Base-by-base conservation (phyloP, 2,888 invertebrate species). In the Patella caerulea region DNA sequence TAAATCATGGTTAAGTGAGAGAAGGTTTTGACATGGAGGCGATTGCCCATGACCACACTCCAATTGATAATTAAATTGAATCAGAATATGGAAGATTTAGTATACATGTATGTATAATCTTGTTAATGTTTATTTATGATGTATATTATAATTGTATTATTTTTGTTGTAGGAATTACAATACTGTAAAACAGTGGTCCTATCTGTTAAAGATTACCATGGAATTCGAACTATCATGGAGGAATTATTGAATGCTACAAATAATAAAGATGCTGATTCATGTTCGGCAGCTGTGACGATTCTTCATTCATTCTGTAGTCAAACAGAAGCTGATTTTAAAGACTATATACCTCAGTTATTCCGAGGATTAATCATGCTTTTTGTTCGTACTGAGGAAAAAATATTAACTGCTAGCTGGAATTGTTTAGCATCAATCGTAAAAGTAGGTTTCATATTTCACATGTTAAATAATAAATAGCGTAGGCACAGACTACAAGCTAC, bases 161-260 rank as follows among this genome's bases (percentile, higher is more conserved):
- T 56, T 29, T 15, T 52, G 34, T 78, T 81, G 5, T 86, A 92
- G 92, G 97, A 98, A 92, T 93, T 97, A 76, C 96, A 96, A 88
- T 97, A 98, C 91, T 98, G 98, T 90, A 95, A 97, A 90, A 95
- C 96, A 74, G 98, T 99, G 59, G 95, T 99, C 82, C 93, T 98
- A 85, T 97, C 98, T 0, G 96, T 98, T 2, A 94, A 94, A 0
- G 96, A 98, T 90, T 93, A 93, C 5, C 94, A 95, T 45, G 98
- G 98, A 15, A 95, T 98, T 4, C 93, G 97, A 56, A 95, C 95
- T 70, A 95, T 98, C 11, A 95, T 98, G 92, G 97, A 97, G 89
- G 95, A 96, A 77, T 93, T 98, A 76, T 94, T 98, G 91, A 95
- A 95, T 84, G 94, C 95, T 17, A 86, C 87, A 34, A 85, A 9